Evolutionary conservation across 2,888 invertebrate species (phyloP).

Genomic region (Esperia sulphurella): DNA sequence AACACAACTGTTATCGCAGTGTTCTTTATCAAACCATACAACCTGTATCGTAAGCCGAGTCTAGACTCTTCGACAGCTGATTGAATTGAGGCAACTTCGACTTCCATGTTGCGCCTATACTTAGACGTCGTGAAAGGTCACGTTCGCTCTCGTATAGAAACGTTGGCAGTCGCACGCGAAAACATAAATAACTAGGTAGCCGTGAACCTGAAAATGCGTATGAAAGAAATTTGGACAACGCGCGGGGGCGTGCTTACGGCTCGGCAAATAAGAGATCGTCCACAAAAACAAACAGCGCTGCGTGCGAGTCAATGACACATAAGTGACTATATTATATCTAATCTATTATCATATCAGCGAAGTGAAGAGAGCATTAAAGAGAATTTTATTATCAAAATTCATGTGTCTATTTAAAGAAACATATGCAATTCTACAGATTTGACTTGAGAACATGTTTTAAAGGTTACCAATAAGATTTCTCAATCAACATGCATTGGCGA

Average conservation of each 20-base stretch:
- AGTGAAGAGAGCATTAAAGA: background rate
- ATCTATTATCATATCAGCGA: background rate
- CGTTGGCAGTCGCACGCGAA: slow-evolving; percentile 31
- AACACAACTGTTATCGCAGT: slow-evolving; percentile 18
- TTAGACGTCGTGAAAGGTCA: slow-evolving; percentile 25
- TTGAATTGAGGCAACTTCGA: slow-evolving; percentile 5
- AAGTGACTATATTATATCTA: no score
- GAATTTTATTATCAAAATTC: background rate
- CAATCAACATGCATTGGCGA: background rate
- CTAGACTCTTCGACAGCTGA: slow-evolving; percentile 13
- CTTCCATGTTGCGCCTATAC: slow-evolving; percentile 2
- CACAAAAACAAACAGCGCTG: slow-evolving; percentile 3
- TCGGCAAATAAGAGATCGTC: slow-evolving; percentile 1
- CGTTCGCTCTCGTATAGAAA: slow-evolving; percentile 21
- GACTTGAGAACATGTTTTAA: background rate
- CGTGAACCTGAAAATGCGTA: slow-evolving; percentile 45
- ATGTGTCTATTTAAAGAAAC: background rate
- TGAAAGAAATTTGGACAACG: slow-evolving; percentile 24
- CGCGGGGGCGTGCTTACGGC: slow-evolving; percentile 7
- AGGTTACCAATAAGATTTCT: background rate
- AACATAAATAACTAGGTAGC: slow-evolving; percentile 34
- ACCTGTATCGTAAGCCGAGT: slow-evolving; percentile 2
- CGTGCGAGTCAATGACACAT: slow-evolving; percentile 9
- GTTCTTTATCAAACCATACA: slow-evolving; percentile 6
- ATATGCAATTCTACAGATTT: background rate